Base-by-base conservation (phyloP, 2,888 invertebrate genomes). In the Calliopum simillimum region DNA sequence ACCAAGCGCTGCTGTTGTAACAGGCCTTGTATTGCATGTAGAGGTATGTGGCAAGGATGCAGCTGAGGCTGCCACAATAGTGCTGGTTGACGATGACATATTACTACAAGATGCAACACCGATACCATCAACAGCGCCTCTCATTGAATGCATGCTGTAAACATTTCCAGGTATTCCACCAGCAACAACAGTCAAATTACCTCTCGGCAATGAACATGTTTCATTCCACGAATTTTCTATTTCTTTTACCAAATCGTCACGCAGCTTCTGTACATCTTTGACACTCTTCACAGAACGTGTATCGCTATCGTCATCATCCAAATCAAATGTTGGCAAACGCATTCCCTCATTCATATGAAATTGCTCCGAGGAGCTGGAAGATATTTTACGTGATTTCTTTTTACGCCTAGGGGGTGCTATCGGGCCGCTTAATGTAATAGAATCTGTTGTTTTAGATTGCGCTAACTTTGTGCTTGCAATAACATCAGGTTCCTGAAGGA, bases 391-490 rank as follows among this genome's bases (percentile, higher is more conserved):
- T 2, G 85, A 79, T 88, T 85, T 93, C 90, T 87, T 94, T 85
- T 93, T 94, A 79, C 91, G 89, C 74, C 96, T 87, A 0, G 96
- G 96, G 71, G 96, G 96, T 68, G 95, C 91, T 49, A 93, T 88
- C 4, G 93, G 92, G 46, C 85, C 86, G 63, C 84, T 83, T 6
- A 87, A 86, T 25, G 84, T 82, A 69, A 85, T 83, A 46, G 86
- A 86, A 72, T 86, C 86, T 3, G 84, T 86, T 72, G 86, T 87
- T 79, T 86, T 87, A 16, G 86, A 85, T 75, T 86, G 85, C 74
- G 86, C 85, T 70, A 91, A 87, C 83, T 96, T 97, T 74, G 96
- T 95, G 87, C 96, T 97, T 71, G 95, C 95, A 78, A 97, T 95
- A 80, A 97, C 95, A 87, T 97, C 97, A 2, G 97, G 97, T 86